phyloP scores from a whole-genome alignment of 2,888 invertebrate genomes.

The Stenodema calcarata region DNA sequence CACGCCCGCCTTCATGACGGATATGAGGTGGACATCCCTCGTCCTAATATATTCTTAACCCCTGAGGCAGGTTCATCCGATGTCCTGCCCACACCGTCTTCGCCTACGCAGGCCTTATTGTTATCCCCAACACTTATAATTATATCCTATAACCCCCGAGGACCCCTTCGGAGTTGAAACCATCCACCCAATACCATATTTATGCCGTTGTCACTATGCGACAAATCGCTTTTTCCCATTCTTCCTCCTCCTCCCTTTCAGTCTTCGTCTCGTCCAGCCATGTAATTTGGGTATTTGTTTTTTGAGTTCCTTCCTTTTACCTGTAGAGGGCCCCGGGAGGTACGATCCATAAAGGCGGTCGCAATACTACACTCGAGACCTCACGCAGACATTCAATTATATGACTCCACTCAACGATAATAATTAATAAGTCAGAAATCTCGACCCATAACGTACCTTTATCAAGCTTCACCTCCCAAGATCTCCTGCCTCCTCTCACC shows the following conservation, averaged over 20 bases:
- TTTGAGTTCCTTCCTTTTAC: background rate
- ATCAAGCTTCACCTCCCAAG: background rate
- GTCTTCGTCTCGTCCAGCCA: background rate
- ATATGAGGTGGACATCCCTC: constrained; percentile 46
- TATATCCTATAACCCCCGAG: constrained; percentile 5
- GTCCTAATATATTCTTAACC: constrained; percentile 36
- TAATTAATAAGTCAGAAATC: constrained; percentile 24
- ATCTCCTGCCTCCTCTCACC: background rate
- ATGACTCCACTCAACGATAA: constrained; percentile 15
- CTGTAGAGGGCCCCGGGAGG: constrained; percentile 14
- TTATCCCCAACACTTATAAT: constrained; percentile 48
- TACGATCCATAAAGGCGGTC: constrained; percentile 45
- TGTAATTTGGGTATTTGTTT: constrained; percentile 42
- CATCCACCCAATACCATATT: constrained; percentile 33
- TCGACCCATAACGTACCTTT: constrained; percentile 15
- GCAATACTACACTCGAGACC: constrained; percentile 24
- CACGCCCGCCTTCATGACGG: constrained; percentile 21
- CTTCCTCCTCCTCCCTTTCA: background rate
- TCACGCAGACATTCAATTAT: constrained; percentile 43
- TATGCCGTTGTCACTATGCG: constrained; percentile 44
- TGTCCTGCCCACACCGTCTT: constrained; percentile 33
- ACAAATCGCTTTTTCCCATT: constrained; percentile 38
- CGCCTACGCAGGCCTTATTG: constrained; percentile 46
- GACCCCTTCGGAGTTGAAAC: background rate
- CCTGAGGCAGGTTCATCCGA: constrained; percentile 45